Base-by-base conservation (phyloP, 2,113 vertebrate species). In the Odobenus rosmarus region DNA sequence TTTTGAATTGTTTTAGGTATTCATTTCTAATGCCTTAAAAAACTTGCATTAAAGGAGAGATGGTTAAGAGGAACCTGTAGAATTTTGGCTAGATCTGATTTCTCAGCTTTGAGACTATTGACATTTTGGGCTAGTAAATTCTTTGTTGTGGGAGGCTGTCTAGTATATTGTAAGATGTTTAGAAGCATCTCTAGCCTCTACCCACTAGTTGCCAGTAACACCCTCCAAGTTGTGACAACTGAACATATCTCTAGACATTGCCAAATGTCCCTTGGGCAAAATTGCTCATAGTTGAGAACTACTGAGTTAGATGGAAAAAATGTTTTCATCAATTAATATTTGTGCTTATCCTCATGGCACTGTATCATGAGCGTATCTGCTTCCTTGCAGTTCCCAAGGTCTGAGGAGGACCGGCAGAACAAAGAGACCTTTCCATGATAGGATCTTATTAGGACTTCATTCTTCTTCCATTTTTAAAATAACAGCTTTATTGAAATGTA, bases 291-390 rank as follows among this genome's bases (percentile, higher is more conserved):
- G 31, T 2, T 88, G 92, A 89, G 83, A 97, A 95, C 19, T 28
- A 61, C 92, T 61, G 88, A 88, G 39, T 67, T 42, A 80, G 64
- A 79, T 82, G 55, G 83, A 92, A 89, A 85, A 88, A 88, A 94
- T 80, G 42, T 57, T 89, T 59, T 77, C 67, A 93, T 88, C 71
- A 93, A 33, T 97, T 90, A 87, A 96, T 96, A 91, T 94, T 53
- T 62, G 42, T 64, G 46, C 42, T 53, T 91, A 10, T 93, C 61
- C 61, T 92, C 79, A 82, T 28, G 95, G 74, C 86, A 81, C 21
- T 87, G 64, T 67, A n/a, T 80, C 95, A 88, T 79, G 12, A 93
- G 33, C 36, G 71, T 83, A 91, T 79, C 83, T 96, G 83, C 85
- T 97, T 94, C 59, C 53, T 76, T 62, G 80, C 42, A 57, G 69